Percentiles rank a stretch among this genome's conserved stretches.
Evolutionary conservation across 2,797 vertebrate genomes (phyloP).

Genomic region (Hoplostethus atlanticus): DNA sequence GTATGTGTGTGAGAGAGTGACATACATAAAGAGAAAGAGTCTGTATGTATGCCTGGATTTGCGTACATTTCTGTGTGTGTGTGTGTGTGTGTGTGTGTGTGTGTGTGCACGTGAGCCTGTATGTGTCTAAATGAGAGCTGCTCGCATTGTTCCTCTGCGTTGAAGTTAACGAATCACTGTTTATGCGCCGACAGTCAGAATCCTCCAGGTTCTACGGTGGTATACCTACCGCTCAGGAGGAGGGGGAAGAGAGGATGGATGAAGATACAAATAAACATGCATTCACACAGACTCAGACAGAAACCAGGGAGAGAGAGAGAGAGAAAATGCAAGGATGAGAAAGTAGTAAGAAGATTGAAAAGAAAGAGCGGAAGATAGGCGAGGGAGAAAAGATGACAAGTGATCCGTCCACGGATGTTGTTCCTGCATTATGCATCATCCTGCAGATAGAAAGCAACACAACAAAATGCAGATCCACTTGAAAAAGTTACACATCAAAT

Average conservation of each 20-base stretch:
- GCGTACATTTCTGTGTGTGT: neutral
- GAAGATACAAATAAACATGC: neutral
- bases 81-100: too few species aligned
- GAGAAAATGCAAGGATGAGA: neutral
- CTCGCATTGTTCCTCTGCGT: neutral
- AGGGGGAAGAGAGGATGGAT: neutral
- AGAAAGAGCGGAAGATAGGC: neutral
- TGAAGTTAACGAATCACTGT: slow-evolving; percentile 10
- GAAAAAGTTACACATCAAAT: too few species aligned
- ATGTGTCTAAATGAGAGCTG: neutral
- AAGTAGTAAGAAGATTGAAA: neutral
- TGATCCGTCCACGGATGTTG: too few species aligned
- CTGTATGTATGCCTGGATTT: neutral
- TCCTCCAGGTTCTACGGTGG: slow-evolving; percentile 12
- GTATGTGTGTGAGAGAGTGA: neutral
- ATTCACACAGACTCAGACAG: neutral
- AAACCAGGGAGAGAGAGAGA: neutral
- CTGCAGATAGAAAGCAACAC: too few species aligned
- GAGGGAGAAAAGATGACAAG: too few species aligned
- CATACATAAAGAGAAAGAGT: neutral
- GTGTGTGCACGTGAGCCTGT: neutral
- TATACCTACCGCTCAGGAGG: neutral
- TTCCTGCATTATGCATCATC: too few species aligned
- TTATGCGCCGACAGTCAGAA: neutral
- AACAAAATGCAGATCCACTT: too few species aligned